Evolutionary conservation across 2,113 vertebrate genomes (phyloP).

Genomic region (Lynx canadensis): DNA sequence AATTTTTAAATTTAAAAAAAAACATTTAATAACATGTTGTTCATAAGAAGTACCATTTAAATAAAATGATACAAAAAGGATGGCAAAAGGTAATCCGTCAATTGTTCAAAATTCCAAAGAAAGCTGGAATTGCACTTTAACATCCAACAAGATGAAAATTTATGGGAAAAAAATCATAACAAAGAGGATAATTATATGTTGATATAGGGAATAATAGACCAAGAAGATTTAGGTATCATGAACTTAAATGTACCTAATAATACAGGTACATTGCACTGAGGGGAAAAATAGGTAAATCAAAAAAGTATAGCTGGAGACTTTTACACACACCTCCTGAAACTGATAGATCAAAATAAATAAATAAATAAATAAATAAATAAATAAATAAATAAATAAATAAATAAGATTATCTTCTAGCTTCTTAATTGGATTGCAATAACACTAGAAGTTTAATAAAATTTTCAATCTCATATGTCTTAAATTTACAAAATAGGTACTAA

Average conservation of each 20-base stretch:
- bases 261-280: not conserved
- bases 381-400: not conserved
- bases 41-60: not conserved
- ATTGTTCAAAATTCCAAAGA: constrained; percentile 2
- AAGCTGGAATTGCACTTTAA: not conserved
- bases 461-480: not conserved
- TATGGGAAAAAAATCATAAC: not conserved
- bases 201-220: not conserved
- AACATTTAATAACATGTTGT: not conserved
- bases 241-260: not conserved
- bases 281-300: not conserved
- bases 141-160: not conserved
- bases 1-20: not conserved
- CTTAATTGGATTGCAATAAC: not conserved
- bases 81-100: not conserved
- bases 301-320: not conserved
- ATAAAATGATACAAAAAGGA: not conserved
- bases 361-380: too few species aligned
- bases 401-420: not conserved
- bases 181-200: not conserved
- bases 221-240: not conserved
- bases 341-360: not conserved
- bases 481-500: not conserved
- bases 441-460: constrained; percentile 28
- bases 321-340: not conserved